Conservation (phyloP, 53 echinoderm and acorn worm genomes). For the Paelopatides confundens region DNA sequence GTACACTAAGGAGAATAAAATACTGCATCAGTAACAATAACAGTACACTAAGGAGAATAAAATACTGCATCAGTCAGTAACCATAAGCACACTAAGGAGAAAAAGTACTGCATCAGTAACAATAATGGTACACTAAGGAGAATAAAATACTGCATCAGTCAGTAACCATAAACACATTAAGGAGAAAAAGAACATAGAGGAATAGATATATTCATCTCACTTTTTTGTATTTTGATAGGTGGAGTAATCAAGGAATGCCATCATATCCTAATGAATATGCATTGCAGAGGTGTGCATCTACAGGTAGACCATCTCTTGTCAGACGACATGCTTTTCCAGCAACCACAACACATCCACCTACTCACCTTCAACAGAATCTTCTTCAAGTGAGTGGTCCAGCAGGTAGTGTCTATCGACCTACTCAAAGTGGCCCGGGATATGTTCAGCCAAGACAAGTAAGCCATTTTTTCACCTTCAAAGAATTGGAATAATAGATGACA, state of each 20-base stretch:
- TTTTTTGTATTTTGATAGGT: slow-evolving; percentile 25
- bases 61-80: no score
- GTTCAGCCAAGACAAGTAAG: slow-evolving; percentile 74
- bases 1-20: no score
- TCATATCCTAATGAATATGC: slow-evolving; percentile 57
- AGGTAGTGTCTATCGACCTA: slow-evolving; percentile 69
- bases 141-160: no score
- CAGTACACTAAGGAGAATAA: no score
- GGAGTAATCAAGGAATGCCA: slow-evolving; percentile 70
- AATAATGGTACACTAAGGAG: no score
- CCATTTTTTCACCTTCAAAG: neutral
- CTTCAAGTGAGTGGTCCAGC: neutral
- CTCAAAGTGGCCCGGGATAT: slow-evolving; percentile 68
- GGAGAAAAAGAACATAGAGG: no score
- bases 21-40: no score
- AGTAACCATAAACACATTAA: neutral
- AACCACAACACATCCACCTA: slow-evolving; percentile 21
- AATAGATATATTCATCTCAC: no score
- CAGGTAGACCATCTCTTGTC: slow-evolving; percentile 29
- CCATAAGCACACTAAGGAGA: neutral
- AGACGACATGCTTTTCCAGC: slow-evolving; percentile 17
- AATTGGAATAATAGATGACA: no score
- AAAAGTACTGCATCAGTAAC: no score
- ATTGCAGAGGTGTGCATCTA: slow-evolving; percentile 41
- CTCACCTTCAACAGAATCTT: slow-evolving; percentile 36